Base-by-base conservation (phyloP, 1,140 invertebrate genomes). In the Drosophila mauritiana region DNA sequence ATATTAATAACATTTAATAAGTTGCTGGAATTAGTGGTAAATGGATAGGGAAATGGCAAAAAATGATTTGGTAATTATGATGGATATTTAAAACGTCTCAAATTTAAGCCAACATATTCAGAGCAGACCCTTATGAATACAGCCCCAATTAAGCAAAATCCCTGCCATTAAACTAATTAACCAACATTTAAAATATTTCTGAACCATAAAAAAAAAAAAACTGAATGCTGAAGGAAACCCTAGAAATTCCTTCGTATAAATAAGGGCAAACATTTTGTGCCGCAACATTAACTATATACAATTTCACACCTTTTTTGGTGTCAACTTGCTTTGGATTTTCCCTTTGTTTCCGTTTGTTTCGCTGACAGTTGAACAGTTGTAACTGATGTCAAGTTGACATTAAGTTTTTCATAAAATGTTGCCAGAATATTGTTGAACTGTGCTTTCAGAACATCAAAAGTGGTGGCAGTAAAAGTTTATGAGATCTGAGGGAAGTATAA, bases 1-100 rank as follows among this genome's bases (percentile, higher is more conserved):
- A 88, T 89, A 86, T 88, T 86, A 86, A 86, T 86, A 78, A 76
- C 79, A 70, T 83, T 88, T 86, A 83, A 86, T 86, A 86, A 83
- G 84, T 86, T 89, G 83, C 78, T 53, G 67, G 75, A 88, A 86
- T 83, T 83, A 77, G 70, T 70, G 11, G 17, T 8, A 31, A 31
- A 39, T 39, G 17, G 1, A 6, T 11, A 20, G 20, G 2, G n/a
- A 39, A 34, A 17, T 13, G 10, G 11, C 6, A 11, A 37, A 25
- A 70, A 48, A 70, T 49, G 36, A 77, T 77, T 81, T 46, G 43
- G 73, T 81, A 81, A 81, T 81, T 77, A 77, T 81, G 74, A 81
- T 77, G 73, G 58, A 77, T 81, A 53, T 68, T 62, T 57, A 57
- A 57, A 52, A 31, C 40, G 59, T 65, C 64, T 37, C 59, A 52